Evolutionary conservation across 1,140 invertebrate species (phyloP).

Genomic region (Drosophila dunni): DNA sequence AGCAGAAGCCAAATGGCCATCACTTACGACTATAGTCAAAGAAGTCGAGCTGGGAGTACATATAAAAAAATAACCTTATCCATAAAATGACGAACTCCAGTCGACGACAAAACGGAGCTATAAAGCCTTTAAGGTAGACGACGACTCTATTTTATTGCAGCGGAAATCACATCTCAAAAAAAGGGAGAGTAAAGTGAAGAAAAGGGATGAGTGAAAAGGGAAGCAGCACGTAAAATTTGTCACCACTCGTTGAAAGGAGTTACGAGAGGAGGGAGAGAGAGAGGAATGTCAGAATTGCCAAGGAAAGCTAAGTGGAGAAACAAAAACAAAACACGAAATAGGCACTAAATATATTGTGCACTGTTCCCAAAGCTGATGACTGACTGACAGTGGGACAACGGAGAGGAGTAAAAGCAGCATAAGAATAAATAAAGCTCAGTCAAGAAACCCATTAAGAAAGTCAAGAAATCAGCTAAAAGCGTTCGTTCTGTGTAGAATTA

Average conservation of each 20-base stretch:
- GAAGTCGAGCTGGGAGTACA: conserved; percentile 43
- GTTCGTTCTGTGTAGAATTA: too few relatives aligned
- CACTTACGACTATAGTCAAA: conserved; percentile 41
- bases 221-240: conserved; percentile 77
- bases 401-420: neutral
- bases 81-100: conserved; percentile 78
- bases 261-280: conserved; percentile 23
- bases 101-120: conserved; percentile 41
- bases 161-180: conserved; percentile 68
- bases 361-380: conserved; percentile 59
- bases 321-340: conserved; percentile 19
- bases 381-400: conserved; percentile 40
- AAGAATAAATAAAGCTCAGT: conserved; percentile 36
- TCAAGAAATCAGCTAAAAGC: conserved; percentile 24
- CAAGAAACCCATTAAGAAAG: conserved; percentile 16
- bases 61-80: conserved; percentile 57
- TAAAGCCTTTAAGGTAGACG: conserved; percentile 80
- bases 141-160: conserved; percentile 73
- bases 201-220: conserved; percentile 14
- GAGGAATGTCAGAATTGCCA: conserved; percentile 50
- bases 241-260: conserved; percentile 34
- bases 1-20: conserved; percentile 26
- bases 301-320: conserved; percentile 20
- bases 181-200: conserved; percentile 20
- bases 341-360: conserved; percentile 73